These are phyloP conservation scores for Rhombomys opimus DNA, from an alignment of 2,113 vertebrate species.

Conservation along the genomic window DNA sequence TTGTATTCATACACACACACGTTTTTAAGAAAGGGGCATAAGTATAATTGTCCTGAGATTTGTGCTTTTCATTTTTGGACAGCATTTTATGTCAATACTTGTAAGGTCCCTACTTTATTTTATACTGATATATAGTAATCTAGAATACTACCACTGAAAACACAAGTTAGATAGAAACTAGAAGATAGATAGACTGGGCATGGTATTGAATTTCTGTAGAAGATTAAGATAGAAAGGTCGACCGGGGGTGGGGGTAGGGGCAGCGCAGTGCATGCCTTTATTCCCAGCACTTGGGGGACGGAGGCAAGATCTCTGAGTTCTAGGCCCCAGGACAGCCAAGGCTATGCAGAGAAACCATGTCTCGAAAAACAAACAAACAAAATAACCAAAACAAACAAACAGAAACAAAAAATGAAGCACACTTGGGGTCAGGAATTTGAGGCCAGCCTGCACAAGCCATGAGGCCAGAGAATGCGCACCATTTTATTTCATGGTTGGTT, in stretches of 20 bases:
- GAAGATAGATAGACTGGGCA: background rate
- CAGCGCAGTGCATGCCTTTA: background rate
- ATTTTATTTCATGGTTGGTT: background rate
- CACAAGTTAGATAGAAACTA: background rate
- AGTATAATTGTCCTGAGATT: slow-evolving; percentile 2
- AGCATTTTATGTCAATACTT: slow-evolving; percentile 9
- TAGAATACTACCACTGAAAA: slow-evolving; percentile 30
- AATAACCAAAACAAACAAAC: background rate
- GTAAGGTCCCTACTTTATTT: background rate
- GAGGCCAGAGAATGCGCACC: background rate
- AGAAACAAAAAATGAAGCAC: background rate
- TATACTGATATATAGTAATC: slow-evolving; percentile 8
- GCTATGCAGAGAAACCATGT: background rate
- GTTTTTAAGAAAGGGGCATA: background rate
- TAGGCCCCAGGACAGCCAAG: background rate
- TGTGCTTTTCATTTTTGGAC: background rate
- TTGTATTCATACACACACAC: background rate
- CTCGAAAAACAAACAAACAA: background rate
- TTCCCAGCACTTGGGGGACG: background rate
- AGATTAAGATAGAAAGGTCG: background rate
- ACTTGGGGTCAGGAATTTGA: background rate
- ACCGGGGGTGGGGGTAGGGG: too few species aligned
- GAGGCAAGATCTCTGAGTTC: background rate
- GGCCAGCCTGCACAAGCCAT: background rate
- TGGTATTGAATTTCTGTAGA: background rate